Percentiles rank a stretch among this genome's conserved stretches.
Evolutionary conservation across 2,888 invertebrate genomes (phyloP).

Genomic region (Strigamia crassipes): DNA sequence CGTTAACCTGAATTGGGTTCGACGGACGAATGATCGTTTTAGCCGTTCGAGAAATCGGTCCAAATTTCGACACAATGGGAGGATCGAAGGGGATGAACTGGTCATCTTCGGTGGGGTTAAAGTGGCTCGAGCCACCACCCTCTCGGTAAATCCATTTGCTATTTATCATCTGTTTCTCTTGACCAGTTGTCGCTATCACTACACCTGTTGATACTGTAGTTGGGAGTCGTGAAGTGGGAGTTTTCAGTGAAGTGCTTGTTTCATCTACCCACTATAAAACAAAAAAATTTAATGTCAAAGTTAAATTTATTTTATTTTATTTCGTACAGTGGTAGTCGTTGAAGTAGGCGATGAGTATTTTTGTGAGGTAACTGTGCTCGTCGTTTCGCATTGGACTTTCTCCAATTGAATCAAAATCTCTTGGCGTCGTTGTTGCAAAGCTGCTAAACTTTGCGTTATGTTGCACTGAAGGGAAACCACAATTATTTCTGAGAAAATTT

Average conservation of each 20-base stretch:
- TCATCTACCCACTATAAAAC: background rate
- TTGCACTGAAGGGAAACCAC: background rate
- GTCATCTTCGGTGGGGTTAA: constrained; percentile 64
- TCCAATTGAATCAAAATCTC: constrained; percentile 68
- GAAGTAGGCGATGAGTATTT: background rate
- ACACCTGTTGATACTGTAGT: background rate
- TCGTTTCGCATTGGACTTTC: constrained; percentile 59
- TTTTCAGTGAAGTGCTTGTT: background rate
- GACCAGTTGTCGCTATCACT: background rate
- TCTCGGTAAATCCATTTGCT: constrained; percentile 43
- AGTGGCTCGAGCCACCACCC: background rate
- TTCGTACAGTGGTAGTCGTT: background rate
- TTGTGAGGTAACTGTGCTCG: background rate
- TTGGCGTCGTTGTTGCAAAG: constrained; percentile 67
- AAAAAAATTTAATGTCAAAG: background rate
- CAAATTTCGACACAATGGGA: constrained; percentile 70
- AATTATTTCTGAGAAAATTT: background rate
- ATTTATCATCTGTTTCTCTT: background rate
- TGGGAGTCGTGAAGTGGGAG: background rate
- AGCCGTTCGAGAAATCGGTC: constrained; percentile 67
- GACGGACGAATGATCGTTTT: constrained; percentile 52
- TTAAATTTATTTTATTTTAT: background rate
- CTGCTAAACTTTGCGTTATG: constrained; percentile 60
- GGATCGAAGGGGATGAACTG: constrained; percentile 72
- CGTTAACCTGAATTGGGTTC: constrained; percentile 50